Evolutionary conservation across 2,888 invertebrate species (phyloP).

Genomic region (Ethmia dodecea): DNA sequence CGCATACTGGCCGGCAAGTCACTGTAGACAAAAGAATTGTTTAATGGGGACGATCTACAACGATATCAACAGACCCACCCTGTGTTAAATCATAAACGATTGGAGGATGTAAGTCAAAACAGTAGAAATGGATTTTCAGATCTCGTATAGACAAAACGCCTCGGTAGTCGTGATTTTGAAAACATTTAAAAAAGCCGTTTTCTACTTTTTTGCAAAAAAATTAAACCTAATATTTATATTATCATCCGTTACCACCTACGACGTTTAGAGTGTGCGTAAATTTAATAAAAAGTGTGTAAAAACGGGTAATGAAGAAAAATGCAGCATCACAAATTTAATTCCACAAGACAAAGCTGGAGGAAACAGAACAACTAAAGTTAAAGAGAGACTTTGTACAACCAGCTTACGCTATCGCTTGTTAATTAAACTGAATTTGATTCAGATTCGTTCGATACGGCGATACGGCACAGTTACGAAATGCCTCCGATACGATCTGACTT

Average conservation of each 20-base stretch:
- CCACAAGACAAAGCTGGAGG: no score
- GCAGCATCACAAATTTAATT: no score
- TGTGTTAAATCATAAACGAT: neutral
- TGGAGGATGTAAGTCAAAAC: neutral
- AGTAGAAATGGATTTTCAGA: neutral
- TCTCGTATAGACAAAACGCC: neutral
- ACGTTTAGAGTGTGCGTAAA: no score
- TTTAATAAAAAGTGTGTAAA: no score
- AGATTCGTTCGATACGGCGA: conserved; percentile 38
- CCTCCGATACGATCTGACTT: conserved; percentile 53
- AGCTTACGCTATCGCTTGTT: conserved; percentile 17
- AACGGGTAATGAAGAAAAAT: no score
- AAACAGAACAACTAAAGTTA: no score
- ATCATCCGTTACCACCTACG: neutral
- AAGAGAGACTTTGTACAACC: no score
- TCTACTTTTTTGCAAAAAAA: neutral
- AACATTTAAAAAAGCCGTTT: neutral
- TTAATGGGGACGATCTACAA: conserved; percentile 32
- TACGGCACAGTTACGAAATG: conserved; percentile 58
- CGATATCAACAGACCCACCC: conserved; percentile 24
- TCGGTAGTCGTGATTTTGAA: neutral
- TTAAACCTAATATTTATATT: neutral
- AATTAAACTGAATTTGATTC: conserved; percentile 29
- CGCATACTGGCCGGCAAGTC: conserved; percentile 37
- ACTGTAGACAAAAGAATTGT: conserved; percentile 48